Evolutionary conservation across 2,797 vertebrate genomes (phyloP), one percentile per base, ranked within the genome.

Genomic region (Melanotaenia maccullochi): DNA sequence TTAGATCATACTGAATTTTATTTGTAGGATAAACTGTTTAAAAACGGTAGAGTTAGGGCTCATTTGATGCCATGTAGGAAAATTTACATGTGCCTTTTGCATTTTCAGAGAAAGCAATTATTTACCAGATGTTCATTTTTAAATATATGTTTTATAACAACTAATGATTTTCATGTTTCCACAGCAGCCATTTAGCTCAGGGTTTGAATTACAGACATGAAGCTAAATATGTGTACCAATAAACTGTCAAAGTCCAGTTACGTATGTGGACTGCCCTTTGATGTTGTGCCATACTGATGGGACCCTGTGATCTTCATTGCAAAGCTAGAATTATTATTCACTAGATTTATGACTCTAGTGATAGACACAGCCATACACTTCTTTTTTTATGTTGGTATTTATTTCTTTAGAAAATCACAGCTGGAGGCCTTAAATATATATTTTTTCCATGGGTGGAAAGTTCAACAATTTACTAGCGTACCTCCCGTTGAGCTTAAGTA

Each of bases 261-360:
- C 36, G 47, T 42, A 57, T 64, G 16, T 33, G 55, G 11, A 51
- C 74, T 22, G 44, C 58, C 16, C 60, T 86, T 85, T 86, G 75
- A 85, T 77, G 71, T 69, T 59, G 38, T 61, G 42, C 68, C 76
- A 68, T 30, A 20, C 51, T 60, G 65, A 72, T 68, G 74, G 35
- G 72, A 74, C 47, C 55, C 59, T 71, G 20, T 71, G 30, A 81
- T 73, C 58, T 51, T 16, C n/a, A 5, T 13, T 44, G 42, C 58
- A 78, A 64, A 57, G 30, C 55, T 20, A 28, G 28, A 62, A 32
- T 56, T 20, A 4, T 30, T 35, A 73, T 56, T 69, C 65, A 74
- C 71, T n/a, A 9, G 14, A 74, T 63, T 62, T 79, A 60, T 60
- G 33, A 44, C 7, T 58, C n/a, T 64, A 54, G 24, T 54, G 11